A percentile compares a stretch with the other conserved stretches of the same genome.
Conservation (phyloP, 2,113 vertebrate species). For the Pseudonaja textilis region DNA sequence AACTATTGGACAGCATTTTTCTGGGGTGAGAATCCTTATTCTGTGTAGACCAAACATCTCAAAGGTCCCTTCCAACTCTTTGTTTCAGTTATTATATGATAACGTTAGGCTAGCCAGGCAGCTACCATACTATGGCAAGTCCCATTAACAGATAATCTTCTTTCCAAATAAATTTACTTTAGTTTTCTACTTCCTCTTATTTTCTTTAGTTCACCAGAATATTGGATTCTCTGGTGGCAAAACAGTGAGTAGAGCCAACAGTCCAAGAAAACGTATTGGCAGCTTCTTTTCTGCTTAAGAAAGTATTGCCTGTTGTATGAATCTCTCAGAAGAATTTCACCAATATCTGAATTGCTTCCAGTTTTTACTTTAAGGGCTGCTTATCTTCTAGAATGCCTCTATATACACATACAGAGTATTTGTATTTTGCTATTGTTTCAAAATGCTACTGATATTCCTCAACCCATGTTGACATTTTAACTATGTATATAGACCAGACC, state of each 20-base stretch:
- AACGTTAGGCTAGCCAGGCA: conserved; percentile 19
- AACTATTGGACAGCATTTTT: background rate
- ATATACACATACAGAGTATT: too few relatives aligned
- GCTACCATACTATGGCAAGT: background rate
- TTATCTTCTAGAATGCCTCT: background rate
- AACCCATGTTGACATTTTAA: background rate
- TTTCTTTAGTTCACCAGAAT: conserved; percentile 1
- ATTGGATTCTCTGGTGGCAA: background rate
- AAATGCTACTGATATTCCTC: background rate
- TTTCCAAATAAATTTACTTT: background rate
- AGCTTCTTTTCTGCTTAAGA: background rate
- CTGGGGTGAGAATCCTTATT: background rate
- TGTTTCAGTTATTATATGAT: conserved; percentile 26
- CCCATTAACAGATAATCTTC: conserved; percentile 48
- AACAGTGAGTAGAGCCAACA: background rate
- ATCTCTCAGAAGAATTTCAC: background rate
- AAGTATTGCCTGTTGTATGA: conserved; percentile 9
- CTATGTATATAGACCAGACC: background rate
- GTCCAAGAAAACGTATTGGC: background rate
- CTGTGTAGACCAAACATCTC: background rate
- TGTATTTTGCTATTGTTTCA: background rate
- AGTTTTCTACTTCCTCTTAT: conserved; percentile 1
- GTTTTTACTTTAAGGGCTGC: background rate
- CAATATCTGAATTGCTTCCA: background rate
- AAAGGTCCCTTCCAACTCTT: background rate